Base-by-base conservation (phyloP, 2,113 vertebrate genomes). In the Eurystomus gularis region DNA sequence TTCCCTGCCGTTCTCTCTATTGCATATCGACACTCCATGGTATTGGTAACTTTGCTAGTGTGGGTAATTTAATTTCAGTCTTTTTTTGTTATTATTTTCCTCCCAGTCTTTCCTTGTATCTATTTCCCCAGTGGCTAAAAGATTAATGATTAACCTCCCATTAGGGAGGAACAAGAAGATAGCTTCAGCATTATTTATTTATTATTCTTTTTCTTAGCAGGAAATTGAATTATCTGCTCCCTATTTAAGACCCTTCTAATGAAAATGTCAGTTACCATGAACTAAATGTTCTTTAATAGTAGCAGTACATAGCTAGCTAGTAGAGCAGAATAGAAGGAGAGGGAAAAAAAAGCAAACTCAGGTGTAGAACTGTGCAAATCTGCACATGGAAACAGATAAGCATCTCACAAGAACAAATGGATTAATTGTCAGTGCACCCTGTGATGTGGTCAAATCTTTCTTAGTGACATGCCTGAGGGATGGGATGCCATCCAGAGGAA, bases 161-260 rank as follows among this genome's bases (percentile, higher is more conserved):
- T 92, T 88, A 95, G 46, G 62, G 79, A 93, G n/a, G 62, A 94
- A 92, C 44, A 80, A 90, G 54, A 94, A 72, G 66, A 76, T 5
- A 3, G 14, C 49, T 86, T 88, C 49, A 57, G 49, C 86, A 77
- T 93, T 94, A 93, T 73, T 93, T 93, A 80, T 94, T 96, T 96
- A 95, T 97, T 95, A 88, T 86, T 93, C 44, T 88, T 95, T 93
- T 93, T 86, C 88, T 96, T 96, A 86, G 76, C 71, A 92, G 62
- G 49, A 94, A 96, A 93, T 80, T 88, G 49, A 93, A 92, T 95
- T 94, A 92, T 73, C 58, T 52, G 44, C 46, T 94, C 62, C 46
- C 54, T 80, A 2, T 69, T 93, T 94, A 82, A 97, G 82, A 68
- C 17, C 7, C 11, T 68, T 92, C 82, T 76, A 93, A 88, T 85